Base-by-base conservation (phyloP, 2,797 vertebrate species). In the Propithecus deckenii region DNA sequence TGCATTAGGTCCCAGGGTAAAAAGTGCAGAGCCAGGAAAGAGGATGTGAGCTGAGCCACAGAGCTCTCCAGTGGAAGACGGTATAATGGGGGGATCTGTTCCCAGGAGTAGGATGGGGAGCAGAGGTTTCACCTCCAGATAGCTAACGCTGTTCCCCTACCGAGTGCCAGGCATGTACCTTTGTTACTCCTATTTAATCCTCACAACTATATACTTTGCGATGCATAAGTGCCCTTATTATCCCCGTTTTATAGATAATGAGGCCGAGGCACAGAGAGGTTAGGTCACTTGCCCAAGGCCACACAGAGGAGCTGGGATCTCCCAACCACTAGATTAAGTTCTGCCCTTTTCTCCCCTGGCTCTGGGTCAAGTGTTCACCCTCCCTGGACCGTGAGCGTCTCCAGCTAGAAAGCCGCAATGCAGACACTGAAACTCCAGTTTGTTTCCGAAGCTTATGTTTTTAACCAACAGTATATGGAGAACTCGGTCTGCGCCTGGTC, bases 41-140 rank as follows among this genome's bases (percentile, higher is more conserved):
- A 52, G n/a, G 18, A 18, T 5, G 4, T n/a, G 46, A 78, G 35
- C 17, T 0, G 1, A 63, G 59, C 74, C 79, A 4, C 43, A 12
- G 59, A 55, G 35, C 72, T 59, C 32, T 28, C 5, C 2, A 1
- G 25, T 0, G 38, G 50, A 43, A 50, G 17, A 2, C 1, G 2
- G 28, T 17, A 0, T 23, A 2, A 38, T 22, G 2, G 5, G 38
- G 71, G 65, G 15, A 15, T 7, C 23, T 7, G 8, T 10, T 12
- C 17, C n/a, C 11, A 18, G 11, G 22, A 9, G 28, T 13, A 10
- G 43, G 6, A 28, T 15, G 48, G 32, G 9, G 20, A 61, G 38
- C 0, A 0, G 20, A 22, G 5, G 2, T 17, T 22, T 59, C 55
- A 15, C 7, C 76, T 67, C 63, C 13, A 43, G 38, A 6, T 0